Evolutionary conservation across 1,140 invertebrate species (phyloP).

Genomic region (Aleiodes sp.): DNA sequence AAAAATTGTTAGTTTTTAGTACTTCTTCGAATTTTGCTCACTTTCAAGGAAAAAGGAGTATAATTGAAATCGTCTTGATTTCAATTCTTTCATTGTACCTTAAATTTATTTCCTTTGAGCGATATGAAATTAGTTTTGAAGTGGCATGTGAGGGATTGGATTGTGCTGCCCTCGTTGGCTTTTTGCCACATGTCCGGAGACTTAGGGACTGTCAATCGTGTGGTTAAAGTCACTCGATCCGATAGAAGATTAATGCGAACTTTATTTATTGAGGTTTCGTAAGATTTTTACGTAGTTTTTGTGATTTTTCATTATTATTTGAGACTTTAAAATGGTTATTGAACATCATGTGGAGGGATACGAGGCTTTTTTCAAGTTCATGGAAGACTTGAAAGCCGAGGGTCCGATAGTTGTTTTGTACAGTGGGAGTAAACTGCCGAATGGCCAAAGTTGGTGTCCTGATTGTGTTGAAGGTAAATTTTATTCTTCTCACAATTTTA

Average conservation of each 20-base stretch:
- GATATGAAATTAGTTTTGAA: too few species aligned
- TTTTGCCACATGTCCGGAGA: neutral
- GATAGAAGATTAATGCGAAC: too few species aligned
- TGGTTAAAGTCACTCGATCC: neutral
- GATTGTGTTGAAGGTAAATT: conserved; percentile 77
- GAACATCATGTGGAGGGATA: conserved; percentile 69
- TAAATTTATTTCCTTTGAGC: too few species aligned
- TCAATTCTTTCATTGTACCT: too few species aligned
- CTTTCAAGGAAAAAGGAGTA: too few species aligned
- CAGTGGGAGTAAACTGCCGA: conserved; percentile 72
- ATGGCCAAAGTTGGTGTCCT: conserved; percentile 78
- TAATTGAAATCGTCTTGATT: too few species aligned
- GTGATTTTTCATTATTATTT: neutral
- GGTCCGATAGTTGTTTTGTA: conserved; percentile 71
- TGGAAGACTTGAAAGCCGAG: conserved; percentile 62
- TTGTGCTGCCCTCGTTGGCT: too few species aligned
- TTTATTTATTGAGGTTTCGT: neutral
- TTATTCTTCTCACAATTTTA: neutral
- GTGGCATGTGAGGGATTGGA: too few species aligned
- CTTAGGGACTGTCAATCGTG: neutral
- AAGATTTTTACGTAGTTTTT: neutral
- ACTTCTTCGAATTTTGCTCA: too few species aligned
- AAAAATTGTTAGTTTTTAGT: too few species aligned
- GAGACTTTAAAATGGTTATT: conserved; percentile 65
- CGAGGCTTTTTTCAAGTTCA: conserved; percentile 68